phyloP scores from a whole-genome alignment of 1,140 invertebrate genomes.

The Galendromus occidentalis region DNA sequence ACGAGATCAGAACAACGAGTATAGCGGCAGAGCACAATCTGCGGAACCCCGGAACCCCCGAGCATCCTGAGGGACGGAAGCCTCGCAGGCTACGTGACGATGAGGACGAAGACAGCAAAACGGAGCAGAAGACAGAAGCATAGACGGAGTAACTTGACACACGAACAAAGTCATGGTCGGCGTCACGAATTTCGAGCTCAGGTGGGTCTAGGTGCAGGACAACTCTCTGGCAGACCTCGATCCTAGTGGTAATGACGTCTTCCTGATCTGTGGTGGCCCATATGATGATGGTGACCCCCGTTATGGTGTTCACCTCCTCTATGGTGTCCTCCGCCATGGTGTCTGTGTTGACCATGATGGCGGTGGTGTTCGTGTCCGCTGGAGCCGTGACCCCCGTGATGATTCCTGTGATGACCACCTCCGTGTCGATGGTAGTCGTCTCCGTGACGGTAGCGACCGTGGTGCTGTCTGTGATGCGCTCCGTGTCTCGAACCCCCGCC shows the following conservation, averaged over 20 bases:
- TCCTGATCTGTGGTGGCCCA: conserved; percentile 17
- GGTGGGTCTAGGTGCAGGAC: too few relatives aligned
- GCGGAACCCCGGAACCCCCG: too few relatives aligned
- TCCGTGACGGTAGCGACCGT: conserved; percentile 6
- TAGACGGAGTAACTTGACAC: too few relatives aligned
- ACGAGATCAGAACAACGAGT: too few relatives aligned
- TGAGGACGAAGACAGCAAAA: too few relatives aligned
- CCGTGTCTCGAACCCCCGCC: background rate
- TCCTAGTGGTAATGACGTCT: conserved; percentile 15
- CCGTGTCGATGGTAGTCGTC: conserved; percentile 18
- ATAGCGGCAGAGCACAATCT: background rate
- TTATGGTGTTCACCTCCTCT: conserved; percentile 13
- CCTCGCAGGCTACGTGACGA: too few relatives aligned
- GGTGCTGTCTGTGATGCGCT: background rate
- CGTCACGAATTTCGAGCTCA: too few relatives aligned
- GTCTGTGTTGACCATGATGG: conserved; percentile 17
- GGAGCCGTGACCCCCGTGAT: conserved; percentile 13
- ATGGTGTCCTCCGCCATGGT: conserved; percentile 18
- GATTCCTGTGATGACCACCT: conserved; percentile 17
- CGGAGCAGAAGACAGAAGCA: too few relatives aligned
- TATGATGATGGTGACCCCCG: conserved; percentile 18
- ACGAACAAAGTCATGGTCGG: too few relatives aligned
- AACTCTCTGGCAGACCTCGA: conserved; percentile 3
- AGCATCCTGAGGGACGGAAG: too few relatives aligned
- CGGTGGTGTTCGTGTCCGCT: conserved; percentile 18